Percentiles rank a stretch among this genome's conserved stretches.
Evolutionary conservation across 2,797 vertebrate genomes (phyloP).

Genomic region (Sebastes vulpes): DNA sequence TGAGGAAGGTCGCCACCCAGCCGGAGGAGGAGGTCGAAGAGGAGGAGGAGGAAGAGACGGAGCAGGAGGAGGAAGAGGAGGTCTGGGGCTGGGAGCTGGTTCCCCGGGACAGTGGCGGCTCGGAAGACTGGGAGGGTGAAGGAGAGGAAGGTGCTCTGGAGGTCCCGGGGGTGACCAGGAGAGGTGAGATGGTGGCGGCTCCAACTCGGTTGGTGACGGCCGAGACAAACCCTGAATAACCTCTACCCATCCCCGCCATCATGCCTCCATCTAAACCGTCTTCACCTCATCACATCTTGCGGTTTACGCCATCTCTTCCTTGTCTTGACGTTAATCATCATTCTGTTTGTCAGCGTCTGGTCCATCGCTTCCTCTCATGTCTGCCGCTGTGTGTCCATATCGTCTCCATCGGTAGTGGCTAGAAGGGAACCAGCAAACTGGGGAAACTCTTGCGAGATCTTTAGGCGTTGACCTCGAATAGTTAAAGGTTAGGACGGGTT

Average conservation of each 20-base stretch:
- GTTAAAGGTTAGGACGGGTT: too few species aligned
- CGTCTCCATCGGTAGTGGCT: neutral
- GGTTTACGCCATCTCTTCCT: constrained; percentile 15
- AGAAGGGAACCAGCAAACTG: too few species aligned
- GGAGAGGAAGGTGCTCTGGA: constrained; percentile 83
- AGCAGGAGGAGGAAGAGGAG: constrained; percentile 79
- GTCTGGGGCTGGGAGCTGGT: constrained; percentile 84
- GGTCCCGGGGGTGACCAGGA: constrained; percentile 86
- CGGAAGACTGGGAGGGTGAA: constrained; percentile 85
- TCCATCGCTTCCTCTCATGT: constrained; percentile 33
- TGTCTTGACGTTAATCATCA: constrained; percentile 34
- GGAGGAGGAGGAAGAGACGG: constrained; percentile 66
- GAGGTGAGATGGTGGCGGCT: constrained; percentile 90
- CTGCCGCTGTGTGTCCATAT: neutral
- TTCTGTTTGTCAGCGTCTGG: constrained; percentile 5
- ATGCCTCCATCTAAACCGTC: constrained; percentile 63
- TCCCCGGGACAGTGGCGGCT: constrained; percentile 80
- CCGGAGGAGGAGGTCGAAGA: constrained; percentile 85
- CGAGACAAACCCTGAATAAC: constrained; percentile 76
- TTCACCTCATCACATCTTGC: constrained; percentile 53
- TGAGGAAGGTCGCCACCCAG: constrained; percentile 83
- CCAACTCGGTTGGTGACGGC: constrained; percentile 74
- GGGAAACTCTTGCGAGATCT: too few species aligned
- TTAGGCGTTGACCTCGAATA: too few species aligned
- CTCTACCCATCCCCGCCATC: constrained; percentile 72